phyloP scores from a whole-genome alignment of 2,888 invertebrate genomes.

The Ophion slaviceki region DNA sequence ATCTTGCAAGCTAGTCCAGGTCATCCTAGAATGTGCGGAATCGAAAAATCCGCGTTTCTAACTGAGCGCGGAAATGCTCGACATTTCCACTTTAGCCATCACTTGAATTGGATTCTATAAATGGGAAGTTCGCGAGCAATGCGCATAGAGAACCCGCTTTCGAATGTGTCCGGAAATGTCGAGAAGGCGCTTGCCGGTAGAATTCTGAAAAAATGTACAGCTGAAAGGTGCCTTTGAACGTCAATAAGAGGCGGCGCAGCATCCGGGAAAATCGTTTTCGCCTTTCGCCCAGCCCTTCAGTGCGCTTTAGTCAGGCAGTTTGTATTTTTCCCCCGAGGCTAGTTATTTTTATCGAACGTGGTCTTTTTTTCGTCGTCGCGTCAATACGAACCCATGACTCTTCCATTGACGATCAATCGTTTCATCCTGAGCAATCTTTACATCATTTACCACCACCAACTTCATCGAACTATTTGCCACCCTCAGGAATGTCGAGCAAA shows the following conservation, averaged over 20 bases:
- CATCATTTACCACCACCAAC: not conserved
- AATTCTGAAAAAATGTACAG: slow-evolving; percentile 43
- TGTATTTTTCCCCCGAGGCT: slow-evolving; percentile 2
- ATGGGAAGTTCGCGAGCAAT: not conserved
- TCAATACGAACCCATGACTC: not conserved
- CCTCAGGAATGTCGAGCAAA: not conserved
- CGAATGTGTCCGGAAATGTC: slow-evolving; percentile 30
- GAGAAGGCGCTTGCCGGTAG: slow-evolving; percentile 19
- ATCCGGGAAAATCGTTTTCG: slow-evolving; percentile 18
- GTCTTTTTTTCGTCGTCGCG: not conserved
- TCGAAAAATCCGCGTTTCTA: not conserved
- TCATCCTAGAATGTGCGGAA: not conserved
- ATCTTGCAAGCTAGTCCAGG: not conserved
- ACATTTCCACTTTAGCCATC: not conserved
- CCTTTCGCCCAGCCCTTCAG: not conserved
- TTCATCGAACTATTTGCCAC: not conserved
- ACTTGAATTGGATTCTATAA: slow-evolving; percentile 13
- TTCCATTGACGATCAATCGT: not conserved
- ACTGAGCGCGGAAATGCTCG: not conserved
- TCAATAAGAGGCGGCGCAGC: slow-evolving; percentile 6
- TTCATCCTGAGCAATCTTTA: not conserved
- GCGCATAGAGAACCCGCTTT: slow-evolving; percentile 8
- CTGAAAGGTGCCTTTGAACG: slow-evolving; percentile 52
- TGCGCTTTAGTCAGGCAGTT: not conserved
- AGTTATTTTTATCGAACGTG: not conserved